These are phyloP conservation scores for Chaenocephalus aceratus DNA, from an alignment of 2,113 vertebrate species.

Conservation along the genomic window DNA sequence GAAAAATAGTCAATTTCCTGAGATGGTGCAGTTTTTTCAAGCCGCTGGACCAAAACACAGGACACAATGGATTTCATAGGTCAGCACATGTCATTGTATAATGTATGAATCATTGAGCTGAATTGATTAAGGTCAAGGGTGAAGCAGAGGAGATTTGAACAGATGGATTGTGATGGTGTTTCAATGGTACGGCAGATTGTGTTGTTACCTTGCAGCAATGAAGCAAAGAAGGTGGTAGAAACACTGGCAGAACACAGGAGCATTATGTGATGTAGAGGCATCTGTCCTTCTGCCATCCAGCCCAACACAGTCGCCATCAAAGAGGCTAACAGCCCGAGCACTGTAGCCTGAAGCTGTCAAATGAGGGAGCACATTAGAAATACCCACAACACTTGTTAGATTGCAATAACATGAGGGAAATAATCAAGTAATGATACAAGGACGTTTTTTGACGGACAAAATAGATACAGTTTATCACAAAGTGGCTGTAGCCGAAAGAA, in stretches of 20 bases:
- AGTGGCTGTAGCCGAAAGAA: neutral
- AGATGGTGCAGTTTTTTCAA: neutral
- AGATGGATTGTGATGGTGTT: neutral
- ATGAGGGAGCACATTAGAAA: neutral
- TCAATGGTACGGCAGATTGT: neutral
- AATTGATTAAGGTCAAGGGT: neutral
- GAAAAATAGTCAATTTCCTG: neutral
- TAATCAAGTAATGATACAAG: neutral
- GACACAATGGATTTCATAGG: neutral
- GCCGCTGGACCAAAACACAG: neutral
- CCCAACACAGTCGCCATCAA: conserved; percentile 87
- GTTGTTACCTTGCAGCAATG: conserved; percentile 89
- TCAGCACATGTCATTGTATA: neutral
- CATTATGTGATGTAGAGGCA: conserved; percentile 83
- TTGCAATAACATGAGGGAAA: neutral
- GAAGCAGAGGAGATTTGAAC: neutral
- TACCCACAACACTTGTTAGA: neutral
- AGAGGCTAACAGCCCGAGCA: conserved; percentile 93
- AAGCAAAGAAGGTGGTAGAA: conserved; percentile 89
- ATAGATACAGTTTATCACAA: neutral
- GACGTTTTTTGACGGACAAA: neutral
- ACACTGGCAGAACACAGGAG: conserved; percentile 91
- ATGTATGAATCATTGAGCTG: neutral
- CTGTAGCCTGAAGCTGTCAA: conserved; percentile 91
- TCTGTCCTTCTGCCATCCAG: conserved; percentile 82